Percentiles rank a stretch among this genome's conserved stretches.
Conservation (phyloP, 2,888 invertebrate species). For the Calliphora vomitoria region DNA sequence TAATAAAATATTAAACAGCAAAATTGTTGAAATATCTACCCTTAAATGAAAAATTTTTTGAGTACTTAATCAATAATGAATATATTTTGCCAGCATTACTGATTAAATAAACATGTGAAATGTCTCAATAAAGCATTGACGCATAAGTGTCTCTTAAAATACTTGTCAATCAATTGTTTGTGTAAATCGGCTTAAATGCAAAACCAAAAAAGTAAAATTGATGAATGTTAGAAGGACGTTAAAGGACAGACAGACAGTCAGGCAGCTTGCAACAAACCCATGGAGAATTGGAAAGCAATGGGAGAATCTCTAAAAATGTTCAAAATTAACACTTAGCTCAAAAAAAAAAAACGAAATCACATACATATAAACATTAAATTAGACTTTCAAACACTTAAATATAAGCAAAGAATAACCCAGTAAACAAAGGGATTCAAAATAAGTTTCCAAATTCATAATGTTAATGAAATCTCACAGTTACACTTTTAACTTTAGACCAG, state of each 20-base stretch:
- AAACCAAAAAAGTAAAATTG: constrained; percentile 7
- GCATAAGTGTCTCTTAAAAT: constrained; percentile 71
- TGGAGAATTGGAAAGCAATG: neutral
- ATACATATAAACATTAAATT: constrained; percentile 10
- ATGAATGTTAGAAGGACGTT: constrained; percentile 17
- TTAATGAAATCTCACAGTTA: too few relatives aligned
- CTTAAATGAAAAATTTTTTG: constrained; percentile 37
- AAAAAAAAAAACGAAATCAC: constrained; percentile 7
- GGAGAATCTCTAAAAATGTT: constrained; percentile 20
- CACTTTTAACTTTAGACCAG: too few relatives aligned
- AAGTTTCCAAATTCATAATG: too few relatives aligned
- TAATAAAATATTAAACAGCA: neutral
- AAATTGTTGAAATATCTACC: constrained; percentile 1
- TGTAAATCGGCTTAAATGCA: constrained; percentile 71
- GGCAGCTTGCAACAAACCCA: neutral
- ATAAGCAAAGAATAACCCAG: constrained; percentile 4
- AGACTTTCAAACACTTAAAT: constrained; percentile 1
- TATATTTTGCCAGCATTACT: constrained; percentile 39
- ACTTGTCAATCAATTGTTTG: constrained; percentile 72
- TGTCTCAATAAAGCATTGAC: constrained; percentile 72
- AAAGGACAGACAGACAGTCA: neutral
- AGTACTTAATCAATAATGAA: constrained; percentile 63
- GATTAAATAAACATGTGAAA: constrained; percentile 71
- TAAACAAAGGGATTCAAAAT: neutral
- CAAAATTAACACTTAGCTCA: constrained; percentile 65